A percentile compares a stretch with the other conserved stretches of the same genome.
These are phyloP conservation scores for Casuarius casuarius DNA, from an alignment of 2,113 vertebrate species.

Conservation along the genomic window DNA sequence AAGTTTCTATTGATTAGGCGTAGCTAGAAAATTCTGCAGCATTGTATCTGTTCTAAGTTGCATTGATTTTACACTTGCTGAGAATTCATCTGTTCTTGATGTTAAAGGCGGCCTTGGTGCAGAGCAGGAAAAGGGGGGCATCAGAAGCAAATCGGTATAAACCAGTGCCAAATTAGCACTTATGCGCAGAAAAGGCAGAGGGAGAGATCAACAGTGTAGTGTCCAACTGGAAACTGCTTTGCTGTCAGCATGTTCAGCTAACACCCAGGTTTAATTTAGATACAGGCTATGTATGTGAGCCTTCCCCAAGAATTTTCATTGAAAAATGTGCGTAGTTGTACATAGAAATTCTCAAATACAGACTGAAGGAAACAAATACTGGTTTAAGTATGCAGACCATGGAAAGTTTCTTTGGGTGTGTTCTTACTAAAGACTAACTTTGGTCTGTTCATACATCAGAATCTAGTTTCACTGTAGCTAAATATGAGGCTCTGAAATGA, in stretches of 20 bases:
- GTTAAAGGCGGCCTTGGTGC: background rate
- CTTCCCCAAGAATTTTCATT: background rate
- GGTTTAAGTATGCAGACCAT: rapidly evolving
- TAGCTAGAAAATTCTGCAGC: background rate
- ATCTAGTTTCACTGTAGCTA: background rate
- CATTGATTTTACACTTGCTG: background rate
- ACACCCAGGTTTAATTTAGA: background rate
- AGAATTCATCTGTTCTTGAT: background rate
- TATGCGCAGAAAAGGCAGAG: background rate
- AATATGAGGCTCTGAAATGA: background rate
- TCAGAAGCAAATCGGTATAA: background rate
- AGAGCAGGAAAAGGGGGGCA: background rate
- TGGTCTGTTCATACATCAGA: background rate
- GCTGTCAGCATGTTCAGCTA: background rate
- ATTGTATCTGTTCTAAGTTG: background rate
- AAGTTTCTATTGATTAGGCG: background rate
- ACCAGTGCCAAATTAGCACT: background rate
- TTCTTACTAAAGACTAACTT: background rate
- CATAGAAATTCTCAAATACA: background rate
- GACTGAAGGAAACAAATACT: background rate
- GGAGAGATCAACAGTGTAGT: background rate
- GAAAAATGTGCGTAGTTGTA: background rate
- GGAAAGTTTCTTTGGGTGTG: background rate
- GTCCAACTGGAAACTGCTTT: background rate
- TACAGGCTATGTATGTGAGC: background rate